Evolutionary conservation across 2,113 vertebrate species (phyloP), one percentile per base, ranked within the genome.

Genomic region (Lampris incognitus): DNA sequence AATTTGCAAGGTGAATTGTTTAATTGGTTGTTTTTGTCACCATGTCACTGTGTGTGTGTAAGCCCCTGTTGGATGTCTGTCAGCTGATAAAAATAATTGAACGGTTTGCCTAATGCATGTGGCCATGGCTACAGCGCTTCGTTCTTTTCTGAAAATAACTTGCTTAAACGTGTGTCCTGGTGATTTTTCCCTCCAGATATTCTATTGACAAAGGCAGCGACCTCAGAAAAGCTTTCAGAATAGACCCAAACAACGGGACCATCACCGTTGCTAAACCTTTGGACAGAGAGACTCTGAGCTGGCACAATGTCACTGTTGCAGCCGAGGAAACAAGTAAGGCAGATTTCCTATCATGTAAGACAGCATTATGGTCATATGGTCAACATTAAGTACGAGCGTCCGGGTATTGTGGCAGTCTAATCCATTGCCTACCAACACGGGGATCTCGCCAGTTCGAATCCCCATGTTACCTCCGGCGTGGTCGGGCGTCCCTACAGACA

Each of bases 281-380:
- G 84, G 98, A 99, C 88, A 91, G 97, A 68, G 98, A 99, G 93
- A 86, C 69, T 51, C 69, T 78, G 67, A 81, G 92, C 68, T 98
- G 97, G 97, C 94, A 97, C 88, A 98, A 99, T 78, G 48, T 99
- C 76, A 98, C 95, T 5, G 62, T 98, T 59, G 92, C 82, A 74
- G 98, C 98, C 75, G 93, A 85, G 73, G 97, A 99, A 94, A 93
- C 73, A 81, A 92, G 98, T 99, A 92, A 96, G 96, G 90, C 74
- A 38, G 50, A 74, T 59, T 60, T 78, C 10, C 55, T 38, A n/a
- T 55, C 13, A 46, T 69, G 7, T 36, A 49, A 24, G 49, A 49
- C 9, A 44, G 48, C 13, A 36, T 48, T 1, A 46, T 59, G 24
- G 60, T 60, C 1, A 59, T 61, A 6, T 37, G 9, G 41, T 36